phyloP scores from a whole-genome alignment of 2,888 invertebrate genomes.

The Biston betularia region DNA sequence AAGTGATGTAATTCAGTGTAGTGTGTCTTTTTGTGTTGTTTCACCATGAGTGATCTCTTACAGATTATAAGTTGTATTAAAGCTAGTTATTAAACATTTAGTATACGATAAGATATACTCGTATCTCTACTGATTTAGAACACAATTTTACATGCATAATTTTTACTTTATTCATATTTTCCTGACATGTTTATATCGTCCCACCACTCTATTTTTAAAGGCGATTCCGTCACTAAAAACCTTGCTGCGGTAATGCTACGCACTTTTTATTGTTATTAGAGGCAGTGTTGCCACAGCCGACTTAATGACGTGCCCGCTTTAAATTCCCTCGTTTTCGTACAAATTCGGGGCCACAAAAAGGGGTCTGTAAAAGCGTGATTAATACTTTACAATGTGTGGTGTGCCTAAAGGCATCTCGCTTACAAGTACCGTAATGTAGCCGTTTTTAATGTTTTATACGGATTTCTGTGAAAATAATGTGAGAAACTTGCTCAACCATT shows the following conservation, averaged over 20 bases:
- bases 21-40: too few relatives aligned
- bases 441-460: conserved; percentile 16
- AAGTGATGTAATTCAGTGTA: too few relatives aligned
- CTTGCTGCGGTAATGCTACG: conserved; percentile 19
- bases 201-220: conserved; percentile 17
- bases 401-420: conserved; percentile 21
- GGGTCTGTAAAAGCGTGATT: conserved; percentile 41
- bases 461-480: conserved; percentile 7
- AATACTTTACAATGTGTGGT: conserved; percentile 40
- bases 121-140: not conserved
- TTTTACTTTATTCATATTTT: not conserved
- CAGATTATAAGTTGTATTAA: too few relatives aligned
- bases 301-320: conserved; percentile 42
- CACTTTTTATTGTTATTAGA: conserved; percentile 36
- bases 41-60: too few relatives aligned
- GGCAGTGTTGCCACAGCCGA: conserved; percentile 25
- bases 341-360: conserved; percentile 40
- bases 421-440: conserved; percentile 22
- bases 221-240: conserved; percentile 26
- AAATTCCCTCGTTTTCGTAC: conserved; percentile 42
- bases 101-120: too few relatives aligned
- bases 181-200: not conserved
- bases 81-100: too few relatives aligned
- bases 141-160: too few relatives aligned
- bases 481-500: not conserved